These are phyloP conservation scores for Charina bottae DNA, from an alignment of 2,113 vertebrate species.

Conservation along the genomic window DNA sequence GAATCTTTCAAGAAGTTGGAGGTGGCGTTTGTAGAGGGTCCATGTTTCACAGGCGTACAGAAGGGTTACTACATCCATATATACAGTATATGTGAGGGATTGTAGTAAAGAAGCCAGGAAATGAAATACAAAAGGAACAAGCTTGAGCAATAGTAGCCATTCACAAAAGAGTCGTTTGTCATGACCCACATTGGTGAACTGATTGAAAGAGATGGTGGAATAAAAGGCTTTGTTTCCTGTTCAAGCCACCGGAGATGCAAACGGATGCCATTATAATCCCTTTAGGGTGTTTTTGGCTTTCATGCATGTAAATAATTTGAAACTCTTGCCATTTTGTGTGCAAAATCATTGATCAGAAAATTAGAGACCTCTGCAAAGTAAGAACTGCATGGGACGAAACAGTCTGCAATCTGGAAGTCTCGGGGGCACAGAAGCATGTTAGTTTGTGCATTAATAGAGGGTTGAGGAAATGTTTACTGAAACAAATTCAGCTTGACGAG, in stretches of 20 bases:
- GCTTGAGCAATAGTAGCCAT: neutral
- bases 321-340: neutral
- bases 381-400: neutral
- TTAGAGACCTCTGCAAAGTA: neutral
- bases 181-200: neutral
- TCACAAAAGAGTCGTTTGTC: neutral
- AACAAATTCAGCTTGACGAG: neutral
- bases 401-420: neutral
- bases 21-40: too few relatives aligned
- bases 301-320: neutral
- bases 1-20: too few relatives aligned
- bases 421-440: neutral
- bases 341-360: neutral
- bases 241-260: neutral
- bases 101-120: neutral
- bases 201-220: neutral
- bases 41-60: too few relatives aligned
- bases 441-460: neutral
- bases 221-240: neutral
- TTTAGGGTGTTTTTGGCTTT: neutral
- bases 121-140: neutral
- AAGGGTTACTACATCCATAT: neutral
- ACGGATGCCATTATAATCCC: neutral
- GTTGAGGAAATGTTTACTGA: neutral
- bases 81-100: neutral